Percentiles rank a stretch among this genome's conserved stretches.
Evolutionary conservation across 2,888 invertebrate genomes (phyloP).

Genomic region (Watsonalla binaria): DNA sequence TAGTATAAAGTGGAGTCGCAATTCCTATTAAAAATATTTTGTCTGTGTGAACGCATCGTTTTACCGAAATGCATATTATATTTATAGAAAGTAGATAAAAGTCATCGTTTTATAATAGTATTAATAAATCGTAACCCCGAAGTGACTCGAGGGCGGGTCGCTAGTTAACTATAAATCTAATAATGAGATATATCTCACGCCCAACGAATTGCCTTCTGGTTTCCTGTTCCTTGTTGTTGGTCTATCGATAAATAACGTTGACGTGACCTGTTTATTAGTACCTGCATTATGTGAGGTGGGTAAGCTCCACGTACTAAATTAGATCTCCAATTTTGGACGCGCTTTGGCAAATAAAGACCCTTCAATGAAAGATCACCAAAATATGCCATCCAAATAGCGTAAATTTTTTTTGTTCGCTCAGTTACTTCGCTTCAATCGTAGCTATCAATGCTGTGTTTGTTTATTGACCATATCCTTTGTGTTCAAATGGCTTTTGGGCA

Average conservation of each 20-base stretch:
- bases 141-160: too few relatives aligned
- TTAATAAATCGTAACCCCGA: too few relatives aligned
- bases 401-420: constrained; percentile 44
- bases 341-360: constrained; percentile 40
- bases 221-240: constrained; percentile 61
- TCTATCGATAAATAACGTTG: constrained; percentile 71
- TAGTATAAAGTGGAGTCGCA: too few relatives aligned
- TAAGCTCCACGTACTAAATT: constrained; percentile 44
- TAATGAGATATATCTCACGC: too few relatives aligned
- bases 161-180: too few relatives aligned
- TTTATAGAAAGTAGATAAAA: too few relatives aligned
- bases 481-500: constrained; percentile 56
- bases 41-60: too few relatives aligned
- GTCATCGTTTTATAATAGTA: too few relatives aligned
- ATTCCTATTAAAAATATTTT: too few relatives aligned
- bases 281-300: constrained; percentile 56
- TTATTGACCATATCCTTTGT: constrained; percentile 70
- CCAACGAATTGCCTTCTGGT: constrained; percentile 16
- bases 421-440: constrained; percentile 44
- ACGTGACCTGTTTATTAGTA: constrained; percentile 74
- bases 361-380: constrained; percentile 41
- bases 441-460: constrained; percentile 57
- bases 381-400: constrained; percentile 36
- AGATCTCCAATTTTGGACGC: constrained; percentile 47
- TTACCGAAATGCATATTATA: too few relatives aligned